A percentile compares a stretch with the other conserved stretches of the same genome.
phyloP scores from a whole-genome alignment of 2,797 vertebrate genomes.

The Aphelocoma californica region DNA sequence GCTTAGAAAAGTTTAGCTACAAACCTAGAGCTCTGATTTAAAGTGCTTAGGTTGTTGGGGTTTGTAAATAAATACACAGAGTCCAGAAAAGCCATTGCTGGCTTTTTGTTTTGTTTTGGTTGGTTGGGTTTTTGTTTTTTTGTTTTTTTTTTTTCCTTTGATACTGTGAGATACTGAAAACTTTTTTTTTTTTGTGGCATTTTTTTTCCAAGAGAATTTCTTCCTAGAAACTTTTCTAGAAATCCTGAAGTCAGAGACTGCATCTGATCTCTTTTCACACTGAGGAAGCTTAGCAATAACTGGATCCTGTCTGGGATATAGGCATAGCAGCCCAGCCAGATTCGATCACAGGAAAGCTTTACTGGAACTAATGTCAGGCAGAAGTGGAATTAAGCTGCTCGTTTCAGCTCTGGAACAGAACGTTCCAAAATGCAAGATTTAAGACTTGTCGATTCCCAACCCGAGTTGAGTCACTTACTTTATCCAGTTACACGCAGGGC shows the following conservation, averaged over 20 bases:
- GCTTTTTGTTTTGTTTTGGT: too few species aligned
- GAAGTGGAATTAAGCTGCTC: not conserved
- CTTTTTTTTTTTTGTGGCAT: not conserved
- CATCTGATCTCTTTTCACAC: constrained; percentile 4
- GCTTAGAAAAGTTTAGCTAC: not conserved
- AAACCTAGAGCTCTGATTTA: not conserved
- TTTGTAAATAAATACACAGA: not conserved
- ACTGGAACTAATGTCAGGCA: not conserved
- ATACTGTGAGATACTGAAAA: not conserved
- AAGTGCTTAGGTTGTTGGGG: not conserved
- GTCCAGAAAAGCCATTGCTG: not conserved
- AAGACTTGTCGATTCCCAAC: not conserved
- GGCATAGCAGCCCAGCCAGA: not conserved
- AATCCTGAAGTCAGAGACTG: not conserved
- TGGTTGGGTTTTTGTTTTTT: too few species aligned
- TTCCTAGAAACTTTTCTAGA: not conserved
- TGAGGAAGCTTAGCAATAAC: not conserved
- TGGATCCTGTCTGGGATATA: not conserved
- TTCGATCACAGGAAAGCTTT: constrained; percentile 21
- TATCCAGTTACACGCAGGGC: constrained; percentile 2
- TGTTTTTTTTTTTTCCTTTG: too few species aligned
- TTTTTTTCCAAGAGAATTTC: not conserved
- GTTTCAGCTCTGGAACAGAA: constrained; percentile 24
- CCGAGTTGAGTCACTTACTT: not conserved
- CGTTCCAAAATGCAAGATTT: not conserved